Base-by-base conservation (phyloP, 2,113 vertebrate genomes). In the Rhipidura dahli region DNA sequence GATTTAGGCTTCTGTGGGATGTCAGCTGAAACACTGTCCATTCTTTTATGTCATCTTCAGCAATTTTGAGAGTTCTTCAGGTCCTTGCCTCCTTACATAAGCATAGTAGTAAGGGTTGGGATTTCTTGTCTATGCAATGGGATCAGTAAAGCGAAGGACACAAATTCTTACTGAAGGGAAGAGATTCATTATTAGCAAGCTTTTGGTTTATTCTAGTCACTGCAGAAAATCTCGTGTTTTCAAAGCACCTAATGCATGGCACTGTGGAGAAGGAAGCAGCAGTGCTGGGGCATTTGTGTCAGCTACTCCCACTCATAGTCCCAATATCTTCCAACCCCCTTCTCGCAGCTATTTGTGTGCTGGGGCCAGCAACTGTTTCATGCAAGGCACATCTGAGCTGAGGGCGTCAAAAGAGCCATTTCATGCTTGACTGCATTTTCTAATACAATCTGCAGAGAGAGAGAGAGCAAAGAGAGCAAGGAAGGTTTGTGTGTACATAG, bases 391-490 rank as follows among this genome's bases (percentile, higher is more conserved):
- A 94, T 96, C 96, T 90, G 93, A 97, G 59, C 95, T 89, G 66
- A 96, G 97, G 87, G 96, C 87, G 35, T 98, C 97, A 94, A 97
- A 98, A 97, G 95, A 97, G 92, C 97, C 96, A 98, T 98, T 98
- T 99, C 97, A 98, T 91, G 97, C 95, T 95, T 97, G 95, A 92
- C 88, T 98, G 96, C 96, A 61, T 95, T 97, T 97, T 97, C 97
- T 98, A 98, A 98, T 98, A 84, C 95, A 96, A 96, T 95, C 92
- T 23, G 6, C 49, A 84, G 83, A 35, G 94, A 92, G 80, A 92
- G 80, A 47, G 82, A 54, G 59, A 35, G 45, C 54, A 64, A 70
- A 78, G 69, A 49, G 60, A 87, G 87, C 57, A 77, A 30, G 42
- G 56, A 70, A 54, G 72, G 78, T 89, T 76, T 73, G 64, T 80